Evolutionary conservation across 2,113 vertebrate genomes (phyloP), one percentile per base, ranked within the genome.

Genomic region (Hydrolagus affinis): DNA sequence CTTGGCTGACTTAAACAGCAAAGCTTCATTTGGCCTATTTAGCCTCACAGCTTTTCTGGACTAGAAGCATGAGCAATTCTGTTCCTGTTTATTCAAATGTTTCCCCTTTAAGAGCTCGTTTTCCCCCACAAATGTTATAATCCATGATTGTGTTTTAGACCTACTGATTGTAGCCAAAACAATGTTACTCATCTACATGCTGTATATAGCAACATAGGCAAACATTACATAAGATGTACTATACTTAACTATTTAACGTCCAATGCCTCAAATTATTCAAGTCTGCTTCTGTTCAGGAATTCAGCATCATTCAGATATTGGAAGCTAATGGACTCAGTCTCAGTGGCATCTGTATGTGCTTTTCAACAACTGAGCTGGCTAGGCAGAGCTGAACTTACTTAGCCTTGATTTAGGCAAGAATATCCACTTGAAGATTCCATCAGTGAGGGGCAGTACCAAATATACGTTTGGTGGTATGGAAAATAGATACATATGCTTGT

Each of bases 151-250:
- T 83, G 17, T 66, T 68, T 62, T 83, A 83, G 23, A 83, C 25
- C 78, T 83, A 80, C 76, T 80, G 60, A 83, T 83, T 83, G 78
- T 66, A 83, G 64, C 78, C 78, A 83, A 83, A 83, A 28, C 59
- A 83, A 62, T 83, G 59, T 78, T 56, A 66, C 62, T 66, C 62
- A 25, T 83, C 78, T 83, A 66, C 78, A 66, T 83, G 19, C 32
- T 32, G 78, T 14, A 66, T 66, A 66, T 30, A 23, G 78, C 60
- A 83, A 23, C 60, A 83, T 62, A 30, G 78, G 62, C 78, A 66
- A 66, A 66, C 17, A 10, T 72, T 83, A 66, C 32, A 80, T 80
- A 64, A 23, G 60, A 15, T 64, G 77, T 28, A 83, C 19, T 66
- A 15, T 19, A 66, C 44, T 44, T 44, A 83, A 83, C 60, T 25